Evolutionary conservation across 2,797 vertebrate species (phyloP).

Genomic region (Tolypeutes matacus): DNA sequence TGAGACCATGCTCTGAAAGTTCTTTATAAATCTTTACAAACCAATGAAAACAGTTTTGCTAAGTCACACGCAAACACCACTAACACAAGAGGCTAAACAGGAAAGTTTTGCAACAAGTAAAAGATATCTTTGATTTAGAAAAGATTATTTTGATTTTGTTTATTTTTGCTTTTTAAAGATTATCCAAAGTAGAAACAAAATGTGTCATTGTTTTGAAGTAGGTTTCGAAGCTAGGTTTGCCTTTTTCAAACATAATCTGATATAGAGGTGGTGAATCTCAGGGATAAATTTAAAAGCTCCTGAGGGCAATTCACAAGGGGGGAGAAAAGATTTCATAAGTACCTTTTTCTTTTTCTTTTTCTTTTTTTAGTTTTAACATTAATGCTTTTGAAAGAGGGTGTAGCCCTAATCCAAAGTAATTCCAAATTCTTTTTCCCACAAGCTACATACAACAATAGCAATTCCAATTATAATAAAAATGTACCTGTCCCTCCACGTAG

Average conservation of each 20-base stretch:
- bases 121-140: constrained; percentile 53
- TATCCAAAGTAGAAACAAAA: constrained; percentile 61
- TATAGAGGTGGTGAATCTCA: constrained; percentile 39
- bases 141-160: constrained; percentile 61
- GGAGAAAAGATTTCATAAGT: constrained; percentile 65
- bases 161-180: constrained; percentile 74
- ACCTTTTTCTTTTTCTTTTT: constrained; percentile 44
- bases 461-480: neutral
- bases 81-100: constrained; percentile 26
- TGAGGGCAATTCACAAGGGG: constrained; percentile 69
- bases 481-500: neutral
- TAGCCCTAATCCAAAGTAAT: constrained; percentile 47
- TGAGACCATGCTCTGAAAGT: constrained; percentile 82
- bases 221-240: constrained; percentile 64
- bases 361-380: neutral
- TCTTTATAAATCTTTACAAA: constrained; percentile 83
- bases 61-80: constrained; percentile 64
- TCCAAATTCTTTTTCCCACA: constrained; percentile 69
- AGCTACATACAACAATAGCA: neutral
- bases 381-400: constrained; percentile 63
- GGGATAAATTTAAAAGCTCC: constrained; percentile 72
- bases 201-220: constrained; percentile 73
- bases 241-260: constrained; percentile 66
- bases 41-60: constrained; percentile 76
- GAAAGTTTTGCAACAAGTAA: constrained; percentile 58